Conservation (phyloP, 2,113 vertebrate species). For the Ceyx cyanopectus region DNA sequence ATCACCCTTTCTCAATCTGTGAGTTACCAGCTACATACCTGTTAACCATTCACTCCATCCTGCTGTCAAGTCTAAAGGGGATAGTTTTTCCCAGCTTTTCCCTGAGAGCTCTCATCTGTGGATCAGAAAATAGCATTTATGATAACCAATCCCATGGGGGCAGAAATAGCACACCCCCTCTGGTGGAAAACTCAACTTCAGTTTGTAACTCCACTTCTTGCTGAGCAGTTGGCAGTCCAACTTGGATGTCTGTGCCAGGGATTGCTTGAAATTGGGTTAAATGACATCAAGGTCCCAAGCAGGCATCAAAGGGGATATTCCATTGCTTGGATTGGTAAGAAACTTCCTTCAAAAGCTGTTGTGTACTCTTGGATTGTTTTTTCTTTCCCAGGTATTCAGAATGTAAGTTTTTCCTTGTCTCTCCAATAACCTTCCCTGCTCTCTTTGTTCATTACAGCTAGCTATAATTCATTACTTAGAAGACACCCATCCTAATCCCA, state of each 20-base stretch:
- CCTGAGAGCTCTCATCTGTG: neutral
- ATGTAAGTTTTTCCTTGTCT: neutral
- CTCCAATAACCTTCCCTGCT: neutral
- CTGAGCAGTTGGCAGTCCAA: neutral
- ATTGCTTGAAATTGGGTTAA: neutral
- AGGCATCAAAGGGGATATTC: neutral
- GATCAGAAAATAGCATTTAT: neutral
- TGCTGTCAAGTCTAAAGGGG: neutral
- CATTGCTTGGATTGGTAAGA: neutral
- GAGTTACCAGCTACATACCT: slow-evolving; percentile 66
- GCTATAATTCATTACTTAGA: slow-evolving; percentile 96
- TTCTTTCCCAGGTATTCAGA: neutral
- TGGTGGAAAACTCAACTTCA: neutral
- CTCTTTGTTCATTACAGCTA: slow-evolving; percentile 78
- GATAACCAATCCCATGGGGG: neutral
- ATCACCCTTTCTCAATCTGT: slow-evolving; percentile 90
- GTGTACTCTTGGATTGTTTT: neutral
- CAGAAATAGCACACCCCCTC: neutral
- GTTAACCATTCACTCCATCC: neutral
- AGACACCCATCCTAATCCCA: slow-evolving; percentile 86
- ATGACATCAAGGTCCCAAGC: neutral
- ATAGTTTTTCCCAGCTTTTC: neutral
- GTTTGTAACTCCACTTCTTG: neutral
- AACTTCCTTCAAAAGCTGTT: neutral
- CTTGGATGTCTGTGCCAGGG: neutral